Evolutionary conservation across 2,113 vertebrate species (phyloP).

Genomic region (Ctenodactylus gundi): DNA sequence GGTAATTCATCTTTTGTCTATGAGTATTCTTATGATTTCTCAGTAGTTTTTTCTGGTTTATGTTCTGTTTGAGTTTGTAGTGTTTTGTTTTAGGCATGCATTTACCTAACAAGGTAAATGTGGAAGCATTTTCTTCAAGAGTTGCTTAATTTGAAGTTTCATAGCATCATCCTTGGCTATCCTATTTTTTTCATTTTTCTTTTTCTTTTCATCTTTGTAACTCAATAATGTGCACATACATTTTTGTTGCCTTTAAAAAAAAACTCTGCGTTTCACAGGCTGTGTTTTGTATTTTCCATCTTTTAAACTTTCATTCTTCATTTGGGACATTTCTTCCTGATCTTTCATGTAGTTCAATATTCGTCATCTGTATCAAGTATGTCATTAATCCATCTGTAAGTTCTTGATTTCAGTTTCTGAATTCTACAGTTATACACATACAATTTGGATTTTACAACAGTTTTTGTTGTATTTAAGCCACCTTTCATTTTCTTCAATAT

Average conservation of each 20-base stretch:
- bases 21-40: not conserved
- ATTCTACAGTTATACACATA: not conserved
- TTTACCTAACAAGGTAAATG: too few species aligned
- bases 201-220: not conserved
- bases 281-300: not conserved
- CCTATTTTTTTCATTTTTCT: not conserved
- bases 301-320: not conserved
- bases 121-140: not conserved
- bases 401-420: not conserved
- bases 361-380: not conserved
- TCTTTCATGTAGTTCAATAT: not conserved
- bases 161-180: not conserved
- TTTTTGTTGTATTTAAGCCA: not conserved
- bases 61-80: not conserved
- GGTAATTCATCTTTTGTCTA: not conserved
- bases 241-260: fast-evolving
- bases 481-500: not conserved
- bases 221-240: not conserved
- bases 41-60: not conserved
- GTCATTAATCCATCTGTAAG: not conserved
- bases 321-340: not conserved
- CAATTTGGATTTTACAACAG: not conserved
- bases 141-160: not conserved
- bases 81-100: not conserved
- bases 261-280: not conserved